Base-by-base conservation (phyloP, 2,797 vertebrate species). In the Avahi laniger region DNA sequence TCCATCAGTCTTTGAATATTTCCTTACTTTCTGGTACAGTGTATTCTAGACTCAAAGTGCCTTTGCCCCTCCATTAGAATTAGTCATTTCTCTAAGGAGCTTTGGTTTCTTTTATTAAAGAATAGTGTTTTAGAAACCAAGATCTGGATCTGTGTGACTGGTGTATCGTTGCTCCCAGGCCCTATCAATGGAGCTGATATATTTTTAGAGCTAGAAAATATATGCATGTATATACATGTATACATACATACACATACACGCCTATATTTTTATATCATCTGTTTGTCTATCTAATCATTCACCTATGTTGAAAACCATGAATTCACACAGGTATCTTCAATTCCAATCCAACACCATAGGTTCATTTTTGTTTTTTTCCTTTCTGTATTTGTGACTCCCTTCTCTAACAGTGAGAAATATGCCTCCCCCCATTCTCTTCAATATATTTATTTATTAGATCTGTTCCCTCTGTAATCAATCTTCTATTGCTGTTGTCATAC, bases 81-180 rank as follows among this genome's bases (percentile, higher is more conserved):
- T 48, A 72, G 30, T 76, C 73, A 76, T 81, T 92, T 54, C 72
- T 93, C 54, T 43, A 83, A 95, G 82, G 57, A 81, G 46, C 26
- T 80, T 69, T 61, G 70, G 30, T 69, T 95, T 92, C 35, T 85
- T 61, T 87, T 14, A 57, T 50, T 69, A 28, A 89, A 90, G 73
- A 96, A 33, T 59, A 41, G 11, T 78, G 28, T 91, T 97, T 81
- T 93, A 86, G 79, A 76, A 82, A 78, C 22, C 33, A 59, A 73
- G 22, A 72, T 89, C 61, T 48, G 52, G 35, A 41, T 48, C 52
- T 89, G 0, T 89, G 28, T 92, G 5, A 9, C n/a, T 46, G 14
- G 72, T 35, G 5, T 80, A 11, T 94, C 54, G 54, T 46, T 84
- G 35, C 24, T 48, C 4, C n/a, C 33, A 38, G n/a, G 48, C 52